Conservation (phyloP, 1,140 invertebrate genomes). For the Caenorhabditis remanei region DNA sequence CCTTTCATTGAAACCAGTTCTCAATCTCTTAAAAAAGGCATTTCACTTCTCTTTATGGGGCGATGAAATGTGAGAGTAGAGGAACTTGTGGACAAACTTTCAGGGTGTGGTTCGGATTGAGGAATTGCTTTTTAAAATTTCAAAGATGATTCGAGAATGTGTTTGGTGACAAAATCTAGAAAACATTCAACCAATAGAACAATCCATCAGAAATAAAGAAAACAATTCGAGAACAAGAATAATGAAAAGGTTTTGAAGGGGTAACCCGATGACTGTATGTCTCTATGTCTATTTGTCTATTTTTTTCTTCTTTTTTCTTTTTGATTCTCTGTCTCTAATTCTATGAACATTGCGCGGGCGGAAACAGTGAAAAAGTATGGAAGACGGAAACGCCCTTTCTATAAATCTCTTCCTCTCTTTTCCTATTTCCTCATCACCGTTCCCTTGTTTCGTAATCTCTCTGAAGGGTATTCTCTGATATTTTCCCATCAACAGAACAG, state of each 20-base stretch:
- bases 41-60: slow-evolving; percentile 7
- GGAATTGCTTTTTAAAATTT: neutral
- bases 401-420: slow-evolving; percentile 2
- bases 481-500: neutral
- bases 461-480: slow-evolving; percentile 16
- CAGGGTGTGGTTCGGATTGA: slow-evolving; percentile 1
- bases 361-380: slow-evolving; percentile 2
- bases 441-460: slow-evolving; percentile 44
- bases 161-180: neutral
- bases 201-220: neutral
- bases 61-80: slow-evolving; percentile 32
- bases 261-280: slow-evolving; percentile 46
- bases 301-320: slow-evolving; percentile 21
- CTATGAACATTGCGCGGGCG: slow-evolving; percentile 53
- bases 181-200: too few species aligned
- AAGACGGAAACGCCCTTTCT: slow-evolving; percentile 40
- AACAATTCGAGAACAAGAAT: neutral
- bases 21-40: neutral
- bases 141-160: neutral
- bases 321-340: slow-evolving; percentile 51
- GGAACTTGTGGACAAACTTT: neutral
- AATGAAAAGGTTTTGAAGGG: slow-evolving; percentile 19
- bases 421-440: slow-evolving; percentile 17
- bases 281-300: slow-evolving; percentile 39
- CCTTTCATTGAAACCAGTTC: neutral